Evolutionary conservation across 2,888 invertebrate species (phyloP).

Genomic region (Limnephilus rhombicus): DNA sequence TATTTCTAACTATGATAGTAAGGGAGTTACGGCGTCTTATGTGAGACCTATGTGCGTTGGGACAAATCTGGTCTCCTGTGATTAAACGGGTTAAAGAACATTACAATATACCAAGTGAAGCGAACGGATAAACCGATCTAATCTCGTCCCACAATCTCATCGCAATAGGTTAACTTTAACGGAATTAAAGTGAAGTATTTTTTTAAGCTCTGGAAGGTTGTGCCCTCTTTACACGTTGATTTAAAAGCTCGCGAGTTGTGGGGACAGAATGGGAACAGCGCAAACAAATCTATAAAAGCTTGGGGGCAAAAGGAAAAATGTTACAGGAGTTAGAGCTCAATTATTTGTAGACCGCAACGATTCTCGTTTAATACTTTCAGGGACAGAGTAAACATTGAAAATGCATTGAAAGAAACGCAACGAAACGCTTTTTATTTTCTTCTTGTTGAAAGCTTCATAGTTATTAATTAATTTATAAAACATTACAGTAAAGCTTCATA

Average conservation of each 20-base stretch:
- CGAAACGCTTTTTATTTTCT: too few relatives aligned
- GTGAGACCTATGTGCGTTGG: too few relatives aligned
- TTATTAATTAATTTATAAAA: too few relatives aligned
- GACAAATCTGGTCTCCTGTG: too few relatives aligned
- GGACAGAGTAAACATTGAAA: background rate
- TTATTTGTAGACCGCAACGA: background rate
- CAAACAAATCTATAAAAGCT: conserved; percentile 12
- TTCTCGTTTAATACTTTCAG: background rate
- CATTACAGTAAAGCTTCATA: too few relatives aligned
- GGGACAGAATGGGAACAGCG: background rate
- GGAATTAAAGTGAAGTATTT: conserved; percentile 15
- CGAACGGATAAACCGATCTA: background rate
- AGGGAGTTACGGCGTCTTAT: too few relatives aligned
- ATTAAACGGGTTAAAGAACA: too few relatives aligned
- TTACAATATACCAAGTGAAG: too few relatives aligned
- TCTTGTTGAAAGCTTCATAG: too few relatives aligned
- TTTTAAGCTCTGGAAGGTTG: background rate
- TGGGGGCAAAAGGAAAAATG: background rate
- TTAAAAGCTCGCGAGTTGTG: background rate
- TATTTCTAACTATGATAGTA: too few relatives aligned
- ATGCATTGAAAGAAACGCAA: background rate
- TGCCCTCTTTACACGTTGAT: background rate
- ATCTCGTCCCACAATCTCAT: background rate
- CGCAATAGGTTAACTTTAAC: conserved; percentile 10
- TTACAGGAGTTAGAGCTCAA: background rate